Percentiles rank a stretch among this genome's conserved stretches.
These are phyloP conservation scores for Gambusia affinis DNA, from an alignment of 2,113 vertebrate genomes.

Conservation along the genomic window DNA sequence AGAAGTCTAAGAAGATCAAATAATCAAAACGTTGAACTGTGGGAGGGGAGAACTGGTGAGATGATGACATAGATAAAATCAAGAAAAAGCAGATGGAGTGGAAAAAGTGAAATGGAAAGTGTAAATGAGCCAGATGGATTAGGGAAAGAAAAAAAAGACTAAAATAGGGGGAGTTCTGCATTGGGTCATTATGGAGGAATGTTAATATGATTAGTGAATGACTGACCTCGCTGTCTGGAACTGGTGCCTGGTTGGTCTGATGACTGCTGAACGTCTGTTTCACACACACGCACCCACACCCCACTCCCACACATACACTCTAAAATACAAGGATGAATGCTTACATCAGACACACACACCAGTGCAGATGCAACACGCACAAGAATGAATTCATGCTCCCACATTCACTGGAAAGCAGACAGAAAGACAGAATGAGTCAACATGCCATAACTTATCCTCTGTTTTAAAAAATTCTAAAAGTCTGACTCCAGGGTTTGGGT, in stretches of 20 bases:
- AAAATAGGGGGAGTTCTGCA: conserved; percentile 54
- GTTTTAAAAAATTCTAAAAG: conserved; percentile 53
- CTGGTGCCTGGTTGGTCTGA: conserved; percentile 70
- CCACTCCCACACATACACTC: conserved; percentile 21
- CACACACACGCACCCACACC: conserved; percentile 21
- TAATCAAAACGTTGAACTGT: conserved; percentile 21
- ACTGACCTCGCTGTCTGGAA: conserved; percentile 75
- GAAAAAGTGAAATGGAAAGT: conserved; percentile 22
- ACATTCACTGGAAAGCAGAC: conserved; percentile 23
- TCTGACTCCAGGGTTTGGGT: conserved; percentile 42
- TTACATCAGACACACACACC: conserved; percentile 20
- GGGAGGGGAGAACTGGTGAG: conserved; percentile 4
- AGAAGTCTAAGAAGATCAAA: conserved; percentile 28
- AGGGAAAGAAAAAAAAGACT: conserved; percentile 23
- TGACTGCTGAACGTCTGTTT: conserved; percentile 55
- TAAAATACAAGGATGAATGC: conserved; percentile 29
- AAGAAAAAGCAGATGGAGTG: background rate
- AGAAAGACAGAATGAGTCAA: conserved; percentile 61
- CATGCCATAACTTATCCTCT: conserved; percentile 66
- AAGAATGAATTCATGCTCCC: conserved; percentile 20
- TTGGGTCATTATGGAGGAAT: conserved; percentile 81
- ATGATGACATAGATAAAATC: conserved; percentile 29
- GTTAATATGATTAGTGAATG: conserved; percentile 83
- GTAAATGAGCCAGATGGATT: conserved; percentile 35
- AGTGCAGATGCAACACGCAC: background rate